Evolutionary conservation across 2,797 vertebrate genomes (phyloP).

Genomic region (Trachurus trachurus): DNA sequence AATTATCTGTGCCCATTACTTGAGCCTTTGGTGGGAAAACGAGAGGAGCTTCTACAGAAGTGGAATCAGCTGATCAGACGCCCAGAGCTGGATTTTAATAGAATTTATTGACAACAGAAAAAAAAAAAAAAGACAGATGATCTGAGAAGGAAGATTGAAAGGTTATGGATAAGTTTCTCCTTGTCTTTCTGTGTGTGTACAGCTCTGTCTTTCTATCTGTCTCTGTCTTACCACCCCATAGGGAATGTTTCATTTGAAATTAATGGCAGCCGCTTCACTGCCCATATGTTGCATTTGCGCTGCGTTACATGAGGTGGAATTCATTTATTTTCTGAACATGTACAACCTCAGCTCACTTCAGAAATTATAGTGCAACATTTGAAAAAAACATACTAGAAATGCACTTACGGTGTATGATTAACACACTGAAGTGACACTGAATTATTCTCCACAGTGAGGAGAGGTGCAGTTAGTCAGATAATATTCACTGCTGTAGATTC

Average conservation of each 20-base stretch:
- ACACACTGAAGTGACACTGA: conserved; percentile 15
- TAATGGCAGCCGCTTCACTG: conserved; percentile 45
- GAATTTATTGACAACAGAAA: conserved; percentile 47
- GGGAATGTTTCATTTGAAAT: conserved; percentile 50
- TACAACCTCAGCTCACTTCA: conserved; percentile 22
- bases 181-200: not conserved
- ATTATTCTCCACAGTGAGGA: conserved; percentile 16
- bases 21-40: conserved; percentile 42
- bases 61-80: conserved; percentile 36
- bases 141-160: conserved; percentile 22
- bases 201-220: conserved; percentile 31
- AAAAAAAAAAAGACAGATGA: conserved; percentile 13
- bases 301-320: conserved; percentile 14
- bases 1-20: conserved; percentile 17
- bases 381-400: conserved; percentile 8
- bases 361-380: conserved; percentile 3
- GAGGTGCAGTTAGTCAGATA: conserved; percentile 28
- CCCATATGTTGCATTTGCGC: conserved; percentile 26
- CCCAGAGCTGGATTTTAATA: conserved; percentile 48
- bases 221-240: conserved; percentile 33
- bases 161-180: conserved; percentile 33
- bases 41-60: conserved; percentile 20
- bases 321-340: conserved; percentile 41
- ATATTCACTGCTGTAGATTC: conserved; percentile 24
- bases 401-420: conserved; percentile 22